A percentile compares a stretch with the other conserved stretches of the same genome.
Evolutionary conservation across 2,888 invertebrate genomes (phyloP).

Genomic region (Hydropsyche betteni): DNA sequence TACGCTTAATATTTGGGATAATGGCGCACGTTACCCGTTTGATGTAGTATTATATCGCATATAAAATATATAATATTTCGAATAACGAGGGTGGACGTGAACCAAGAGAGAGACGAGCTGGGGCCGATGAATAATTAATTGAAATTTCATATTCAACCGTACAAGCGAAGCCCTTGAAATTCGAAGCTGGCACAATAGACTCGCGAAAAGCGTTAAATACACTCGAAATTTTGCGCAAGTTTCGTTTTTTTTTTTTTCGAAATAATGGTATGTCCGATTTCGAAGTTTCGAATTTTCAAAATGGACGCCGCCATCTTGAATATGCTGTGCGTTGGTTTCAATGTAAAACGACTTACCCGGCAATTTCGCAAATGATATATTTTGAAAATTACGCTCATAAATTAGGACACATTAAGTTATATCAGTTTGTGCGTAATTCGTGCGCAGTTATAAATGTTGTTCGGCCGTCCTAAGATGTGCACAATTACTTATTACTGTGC

Average conservation of each 20-base stretch:
- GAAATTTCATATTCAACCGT: slow-evolving; percentile 18
- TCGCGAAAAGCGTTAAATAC: too few relatives aligned
- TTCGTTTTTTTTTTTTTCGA: too few relatives aligned
- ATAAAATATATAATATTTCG: too few relatives aligned
- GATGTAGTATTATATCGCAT: too few relatives aligned
- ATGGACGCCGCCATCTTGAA: too few relatives aligned
- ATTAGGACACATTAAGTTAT: slow-evolving; percentile 23
- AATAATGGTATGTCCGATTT: too few relatives aligned
- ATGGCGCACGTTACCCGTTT: too few relatives aligned
- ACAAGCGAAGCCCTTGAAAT: slow-evolving; percentile 1
- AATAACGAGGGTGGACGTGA: too few relatives aligned
- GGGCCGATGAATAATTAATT: slow-evolving; percentile 27
- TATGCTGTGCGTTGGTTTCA: not conserved
- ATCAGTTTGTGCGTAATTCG: slow-evolving; percentile 28
- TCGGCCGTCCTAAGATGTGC: not conserved
- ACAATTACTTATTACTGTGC: too few relatives aligned
- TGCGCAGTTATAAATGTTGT: slow-evolving; percentile 10
- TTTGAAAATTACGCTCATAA: slow-evolving; percentile 19
- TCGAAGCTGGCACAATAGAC: not conserved
- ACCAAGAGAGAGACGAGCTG: not conserved
- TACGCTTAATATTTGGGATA: too few relatives aligned
- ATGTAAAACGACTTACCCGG: slow-evolving; percentile 7
- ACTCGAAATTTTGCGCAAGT: too few relatives aligned
- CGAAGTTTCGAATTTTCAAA: too few relatives aligned
- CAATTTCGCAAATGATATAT: slow-evolving; percentile 27